Evolutionary conservation across 2,888 invertebrate species (phyloP).

Genomic region (Perizoma flavofasciatum): DNA sequence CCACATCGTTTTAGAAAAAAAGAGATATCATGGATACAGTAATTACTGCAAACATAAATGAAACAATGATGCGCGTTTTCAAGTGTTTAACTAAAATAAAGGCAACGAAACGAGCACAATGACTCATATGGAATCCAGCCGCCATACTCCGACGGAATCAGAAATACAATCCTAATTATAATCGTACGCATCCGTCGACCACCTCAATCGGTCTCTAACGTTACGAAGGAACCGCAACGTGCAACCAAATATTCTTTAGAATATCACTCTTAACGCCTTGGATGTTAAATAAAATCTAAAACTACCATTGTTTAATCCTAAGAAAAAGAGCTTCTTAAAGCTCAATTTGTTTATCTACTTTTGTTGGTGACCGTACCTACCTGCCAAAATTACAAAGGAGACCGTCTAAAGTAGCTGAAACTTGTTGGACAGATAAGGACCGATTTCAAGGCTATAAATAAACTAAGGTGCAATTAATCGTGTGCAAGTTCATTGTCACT

Average conservation of each 20-base stretch:
- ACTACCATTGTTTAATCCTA: no score
- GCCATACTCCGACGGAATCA: constrained; percentile 82
- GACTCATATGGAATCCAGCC: constrained; percentile 83
- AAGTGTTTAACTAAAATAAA: constrained; percentile 83
- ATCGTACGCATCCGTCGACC: constrained; percentile 82
- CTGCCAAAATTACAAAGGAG: no score
- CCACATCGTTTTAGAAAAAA: no score
- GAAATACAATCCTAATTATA: constrained; percentile 85
- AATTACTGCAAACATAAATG: constrained; percentile 50
- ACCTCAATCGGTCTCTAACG: constrained; percentile 77
- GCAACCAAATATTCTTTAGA: constrained; percentile 18
- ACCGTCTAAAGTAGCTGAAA: no score
- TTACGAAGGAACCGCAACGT: constrained; percentile 50
- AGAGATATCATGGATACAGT: constrained; percentile 28
- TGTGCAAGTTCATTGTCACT: constrained; percentile 10
- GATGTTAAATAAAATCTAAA: no score
- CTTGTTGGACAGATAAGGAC: neutral
- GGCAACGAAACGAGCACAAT: constrained; percentile 82
- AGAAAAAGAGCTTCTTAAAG: no score
- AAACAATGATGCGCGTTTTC: constrained; percentile 77
- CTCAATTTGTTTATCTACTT: no score
- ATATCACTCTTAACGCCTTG: no score
- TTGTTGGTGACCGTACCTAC: no score
- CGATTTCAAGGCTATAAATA: neutral
- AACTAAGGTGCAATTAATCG: neutral